Base-by-base conservation (phyloP, 2,797 vertebrate species). In the Zalophus californianus region DNA sequence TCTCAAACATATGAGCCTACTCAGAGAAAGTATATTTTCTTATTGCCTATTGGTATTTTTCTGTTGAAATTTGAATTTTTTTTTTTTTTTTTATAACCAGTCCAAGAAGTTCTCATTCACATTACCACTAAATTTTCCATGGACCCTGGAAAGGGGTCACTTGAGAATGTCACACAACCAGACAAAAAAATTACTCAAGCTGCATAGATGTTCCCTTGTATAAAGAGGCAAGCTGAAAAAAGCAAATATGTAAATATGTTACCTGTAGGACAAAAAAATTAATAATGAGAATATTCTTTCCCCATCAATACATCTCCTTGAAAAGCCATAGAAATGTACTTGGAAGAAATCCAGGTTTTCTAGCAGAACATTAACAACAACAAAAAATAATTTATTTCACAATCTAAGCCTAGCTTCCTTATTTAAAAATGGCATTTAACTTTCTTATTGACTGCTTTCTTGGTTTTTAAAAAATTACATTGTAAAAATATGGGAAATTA, bases 151-250 rank as follows among this genome's bases (percentile, higher is more conserved):
- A 87, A 90, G 90, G 3, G 5, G 23, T 77, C 41, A 79, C 4
- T 56, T 92, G 66, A 95, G 92, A 95, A 85, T 78, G 41, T 85
- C 56, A 90, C 20, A 86, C 3, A 68, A 29, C 35, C 62, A 90
- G 9, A 62, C 18, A 79, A 85, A 94, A 78, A 60, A 72, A 21
- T 41, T 27, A 68, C 13, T 90, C 13, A 87, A 23, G 2, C 41
- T 88, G n/a, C 2, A 4, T 5, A 27, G 32, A 7, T 68, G 4
- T 9, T 86, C 10, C 3, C 25, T 29, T 32, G 1, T 15, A 32
- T 41, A 77, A 87, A 86, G 3, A 29, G 3, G 2, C 78, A 86
- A 70, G 11, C 18, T 54, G 58, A 48, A 73, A 87, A 38, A 91
- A 7, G 3, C 23, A 18, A 78, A 62, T 4, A 8, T 48, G 7